Percentiles rank a stretch among this genome's conserved stretches.
Evolutionary conservation across 92 coral and sea anemone genomes (phyloP).

Genomic region (Virgularia gustaviana): DNA sequence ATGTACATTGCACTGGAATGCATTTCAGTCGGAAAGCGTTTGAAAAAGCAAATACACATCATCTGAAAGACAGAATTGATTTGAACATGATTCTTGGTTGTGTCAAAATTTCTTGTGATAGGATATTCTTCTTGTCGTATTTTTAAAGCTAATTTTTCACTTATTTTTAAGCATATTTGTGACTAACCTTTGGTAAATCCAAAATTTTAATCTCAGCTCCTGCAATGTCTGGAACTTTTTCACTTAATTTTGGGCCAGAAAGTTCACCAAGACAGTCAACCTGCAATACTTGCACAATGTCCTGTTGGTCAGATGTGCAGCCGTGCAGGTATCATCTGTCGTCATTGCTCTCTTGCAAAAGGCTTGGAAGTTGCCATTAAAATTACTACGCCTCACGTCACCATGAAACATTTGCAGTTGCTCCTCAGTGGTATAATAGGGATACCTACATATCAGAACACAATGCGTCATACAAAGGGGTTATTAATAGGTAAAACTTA

Average conservation of each 20-base stretch:
- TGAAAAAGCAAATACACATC: too few relatives aligned
- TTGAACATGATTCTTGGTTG: too few relatives aligned
- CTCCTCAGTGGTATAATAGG: not conserved
- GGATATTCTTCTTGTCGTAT: too few relatives aligned
- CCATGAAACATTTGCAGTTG: not conserved
- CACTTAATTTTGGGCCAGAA: not conserved
- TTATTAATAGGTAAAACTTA: too few relatives aligned
- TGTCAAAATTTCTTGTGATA: too few relatives aligned
- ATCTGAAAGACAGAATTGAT: too few relatives aligned
- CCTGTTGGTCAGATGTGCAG: not conserved
- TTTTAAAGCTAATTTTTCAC: too few relatives aligned
- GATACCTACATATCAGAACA: not conserved
- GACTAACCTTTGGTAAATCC: conserved; percentile 6
- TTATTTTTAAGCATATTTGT: too few relatives aligned
- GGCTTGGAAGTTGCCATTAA: not conserved
- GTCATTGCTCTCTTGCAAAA: not conserved
- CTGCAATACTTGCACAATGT: not conserved
- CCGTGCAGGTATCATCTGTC: too few relatives aligned
- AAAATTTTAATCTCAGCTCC: not conserved
- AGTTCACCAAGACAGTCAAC: not conserved
- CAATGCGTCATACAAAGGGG: not conserved
- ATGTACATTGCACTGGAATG: too few relatives aligned
- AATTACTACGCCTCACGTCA: not conserved
- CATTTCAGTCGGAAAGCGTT: too few relatives aligned
- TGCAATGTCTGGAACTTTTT: not conserved